Evolutionary conservation across 2,113 vertebrate species (phyloP), one percentile per base, ranked within the genome.

Genomic region (Burhinus bistriatus): DNA sequence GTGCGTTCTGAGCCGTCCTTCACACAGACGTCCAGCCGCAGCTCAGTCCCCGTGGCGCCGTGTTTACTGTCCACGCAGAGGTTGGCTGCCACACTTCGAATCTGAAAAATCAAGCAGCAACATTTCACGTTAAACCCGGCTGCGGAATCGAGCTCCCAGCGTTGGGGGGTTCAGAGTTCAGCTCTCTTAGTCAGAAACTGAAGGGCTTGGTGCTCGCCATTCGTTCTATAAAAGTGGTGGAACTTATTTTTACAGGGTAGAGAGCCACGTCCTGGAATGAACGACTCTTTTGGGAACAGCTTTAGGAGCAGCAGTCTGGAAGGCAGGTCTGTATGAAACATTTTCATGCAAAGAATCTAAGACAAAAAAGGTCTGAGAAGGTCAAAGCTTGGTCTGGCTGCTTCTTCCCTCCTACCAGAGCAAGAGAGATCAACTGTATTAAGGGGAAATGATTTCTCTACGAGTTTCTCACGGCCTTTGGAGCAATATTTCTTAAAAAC

Each of bases 21-120:
- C 90, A 99, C 98, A 29, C 99, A 99, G 78, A 97, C 38, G 64
- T 99, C 99, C 71, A 99, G 96, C 77, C 99, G 98, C 45, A 99
- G 97, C 66, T 99, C 99, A 0, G 98, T 98, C 18, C 99, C 99
- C 0, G 97, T 99, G 59, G 98, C 98, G 72, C 99, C 99, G 0
- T 99, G 99, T 49, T 99, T 99, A 94, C 99, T 98, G 97, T 99
- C 99, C 76, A 99, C 97, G 15, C 99, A 99, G 44, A 99, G 98
- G 18, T 98, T 98, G 32, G 98, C 98, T 15, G 98, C 99, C 58
- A 98, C 97, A 0, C 98, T 99, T 72, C 99, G 98, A 83, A 99
- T 99, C 99, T 99, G 97, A 12, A 83, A 95, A 93, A 92, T 51
- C 91, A 96, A 97, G 83, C 66, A 91, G 42, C 64, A 62, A 61